These are phyloP conservation scores for Drosophila oshimai DNA, from an alignment of 1,140 invertebrate species.

Conservation along the genomic window DNA sequence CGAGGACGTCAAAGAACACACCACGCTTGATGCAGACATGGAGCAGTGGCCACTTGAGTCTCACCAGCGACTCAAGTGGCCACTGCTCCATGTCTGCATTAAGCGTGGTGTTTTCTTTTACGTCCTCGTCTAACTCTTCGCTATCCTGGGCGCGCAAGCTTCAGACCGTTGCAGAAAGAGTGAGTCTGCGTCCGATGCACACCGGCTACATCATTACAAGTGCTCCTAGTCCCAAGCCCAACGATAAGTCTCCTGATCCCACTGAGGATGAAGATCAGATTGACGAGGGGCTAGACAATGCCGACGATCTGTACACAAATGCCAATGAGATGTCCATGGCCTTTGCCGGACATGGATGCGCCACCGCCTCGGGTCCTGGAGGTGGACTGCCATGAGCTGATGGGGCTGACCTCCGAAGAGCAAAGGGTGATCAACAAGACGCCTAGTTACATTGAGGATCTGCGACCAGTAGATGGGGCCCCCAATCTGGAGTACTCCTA, in stretches of 20 bases:
- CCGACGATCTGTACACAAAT: slow-evolving; percentile 44
- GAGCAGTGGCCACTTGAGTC: neutral
- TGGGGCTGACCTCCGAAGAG: slow-evolving; percentile 72
- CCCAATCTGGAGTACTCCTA: slow-evolving; percentile 80
- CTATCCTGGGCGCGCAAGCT: slow-evolving; percentile 52
- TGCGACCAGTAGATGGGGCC: slow-evolving; percentile 70
- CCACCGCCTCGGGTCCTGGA: slow-evolving; percentile 31
- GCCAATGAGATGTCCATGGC: slow-evolving; percentile 64
- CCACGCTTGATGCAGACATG: neutral
- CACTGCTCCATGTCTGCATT: slow-evolving; percentile 1
- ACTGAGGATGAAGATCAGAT: slow-evolving; percentile 9
- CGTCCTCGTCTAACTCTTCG: slow-evolving; percentile 3
- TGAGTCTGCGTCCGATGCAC: slow-evolving; percentile 60
- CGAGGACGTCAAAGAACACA: slow-evolving; percentile 37
- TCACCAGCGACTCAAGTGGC: too few species aligned
- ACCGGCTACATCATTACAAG: slow-evolving; percentile 75
- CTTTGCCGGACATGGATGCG: slow-evolving; percentile 64
- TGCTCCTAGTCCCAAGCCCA: slow-evolving; percentile 55
- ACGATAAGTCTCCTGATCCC: slow-evolving; percentile 14
- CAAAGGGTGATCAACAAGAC: slow-evolving; percentile 56
- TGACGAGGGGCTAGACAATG: slow-evolving; percentile 13
- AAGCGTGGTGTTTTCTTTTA: slow-evolving; percentile 35
- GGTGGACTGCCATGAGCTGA: slow-evolving; percentile 60
- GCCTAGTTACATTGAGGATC: slow-evolving; percentile 70
- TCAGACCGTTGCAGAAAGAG: slow-evolving; percentile 24